Base-by-base conservation (phyloP, 2,797 vertebrate genomes). In the Chelidonichthys spinosus region DNA sequence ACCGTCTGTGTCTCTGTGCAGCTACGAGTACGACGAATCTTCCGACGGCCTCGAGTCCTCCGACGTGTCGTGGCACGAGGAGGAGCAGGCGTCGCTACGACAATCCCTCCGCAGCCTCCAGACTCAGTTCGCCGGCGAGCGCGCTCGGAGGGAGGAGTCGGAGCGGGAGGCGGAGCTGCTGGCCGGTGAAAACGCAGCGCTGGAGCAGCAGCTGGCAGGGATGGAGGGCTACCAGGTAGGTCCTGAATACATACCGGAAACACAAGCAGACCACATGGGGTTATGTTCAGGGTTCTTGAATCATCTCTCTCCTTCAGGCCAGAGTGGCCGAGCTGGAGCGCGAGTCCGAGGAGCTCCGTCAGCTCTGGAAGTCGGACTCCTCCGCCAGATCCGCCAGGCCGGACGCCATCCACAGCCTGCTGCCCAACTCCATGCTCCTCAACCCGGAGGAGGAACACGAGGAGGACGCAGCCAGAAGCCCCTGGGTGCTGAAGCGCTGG, bases 281-380 rank as follows among this genome's bases (percentile, higher is more conserved):
- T 25, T 25, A 25, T 25, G 2, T 25, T 25, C 25, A 25, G 25
- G 25, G 25, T 25, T 25, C 25, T 25, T 25, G 25, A 1, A 25
- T 25, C 52, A 11, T 2, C 14, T 49, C 3, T 67, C 43, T 44
- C 39, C 58, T 47, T 63, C 79, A 93, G 72, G 91, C 90, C 7
- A 92, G 95, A 53, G 93, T 96, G 0, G 90, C 91, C 1, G 97
- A 99, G 88, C 58, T 97, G 71, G 96, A 99, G 83, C 91, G 68
- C 0, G 97, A 99, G 82, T 95, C 96, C 1, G 94, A 95, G 1
- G 97, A 99, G 88, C 95, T 99, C 65, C 89, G 95, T 53, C 96
- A 95, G 61, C 92, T 95, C 10, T 93, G 97, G 93, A 95, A 91
- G 47, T 90, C 94, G 0, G 92, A 95, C 65, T 94, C 91, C 2